These are phyloP conservation scores for Sphaeridia pumilis DNA, from an alignment of 2,888 invertebrate species.

Conservation along the genomic window DNA sequence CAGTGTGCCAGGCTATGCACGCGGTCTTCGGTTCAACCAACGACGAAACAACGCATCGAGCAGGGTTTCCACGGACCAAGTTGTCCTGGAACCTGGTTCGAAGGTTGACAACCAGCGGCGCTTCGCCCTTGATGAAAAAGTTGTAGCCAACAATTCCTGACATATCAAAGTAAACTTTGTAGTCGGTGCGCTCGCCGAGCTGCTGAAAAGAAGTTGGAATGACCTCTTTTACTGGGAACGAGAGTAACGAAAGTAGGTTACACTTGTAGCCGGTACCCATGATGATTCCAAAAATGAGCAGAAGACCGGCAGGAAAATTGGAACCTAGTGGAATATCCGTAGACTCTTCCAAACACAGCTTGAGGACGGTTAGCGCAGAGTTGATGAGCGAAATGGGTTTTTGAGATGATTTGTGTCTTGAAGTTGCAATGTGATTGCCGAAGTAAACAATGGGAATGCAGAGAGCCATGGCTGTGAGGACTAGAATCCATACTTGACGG, in stretches of 20 bases:
- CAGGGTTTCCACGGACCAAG: slow-evolving; percentile 4
- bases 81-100: slow-evolving; percentile 2
- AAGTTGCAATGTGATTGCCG: neutral
- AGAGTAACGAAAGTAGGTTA: slow-evolving; percentile 20
- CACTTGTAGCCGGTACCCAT: slow-evolving; percentile 25
- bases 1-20: slow-evolving; percentile 14
- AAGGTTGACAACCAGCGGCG: slow-evolving; percentile 13
- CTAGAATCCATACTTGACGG: slow-evolving; percentile 13
- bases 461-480: slow-evolving; percentile 9
- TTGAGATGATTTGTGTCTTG: no score
- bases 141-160: slow-evolving; percentile 20
- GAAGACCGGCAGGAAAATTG: slow-evolving; percentile 14
- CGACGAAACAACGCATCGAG: slow-evolving; percentile 3
- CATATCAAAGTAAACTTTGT: slow-evolving; percentile 21
- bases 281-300: slow-evolving; percentile 20
- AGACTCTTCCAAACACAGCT: slow-evolving; percentile 17
- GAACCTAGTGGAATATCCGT: slow-evolving; percentile 12
- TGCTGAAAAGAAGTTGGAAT: slow-evolving; percentile 21
- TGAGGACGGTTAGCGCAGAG: slow-evolving; percentile 6
- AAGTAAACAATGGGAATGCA: slow-evolving; percentile 8
- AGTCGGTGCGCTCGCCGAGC: slow-evolving; percentile 10
- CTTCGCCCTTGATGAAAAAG: slow-evolving; percentile 17
- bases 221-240: slow-evolving; percentile 17
- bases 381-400: neutral
- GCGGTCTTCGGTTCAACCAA: slow-evolving; percentile 6